These are phyloP conservation scores for Atherinosoma microstoma DNA, from an alignment of 2,797 vertebrate genomes.

Conservation along the genomic window DNA sequence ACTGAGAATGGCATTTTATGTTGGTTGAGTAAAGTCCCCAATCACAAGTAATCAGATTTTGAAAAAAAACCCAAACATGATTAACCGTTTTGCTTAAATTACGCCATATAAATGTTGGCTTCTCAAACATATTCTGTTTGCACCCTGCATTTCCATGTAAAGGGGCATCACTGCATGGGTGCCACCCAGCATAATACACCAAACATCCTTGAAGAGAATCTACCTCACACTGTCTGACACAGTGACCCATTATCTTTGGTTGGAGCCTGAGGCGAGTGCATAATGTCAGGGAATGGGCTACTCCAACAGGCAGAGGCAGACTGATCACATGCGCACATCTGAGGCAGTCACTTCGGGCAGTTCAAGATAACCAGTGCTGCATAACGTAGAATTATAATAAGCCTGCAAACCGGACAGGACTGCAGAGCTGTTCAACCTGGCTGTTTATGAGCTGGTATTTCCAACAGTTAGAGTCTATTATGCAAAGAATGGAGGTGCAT, in stretches of 20 bases:
- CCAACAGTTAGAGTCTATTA: background rate
- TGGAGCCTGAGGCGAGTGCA: slow-evolving; percentile 72
- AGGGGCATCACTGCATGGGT: slow-evolving; percentile 37
- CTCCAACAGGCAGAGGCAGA: slow-evolving; percentile 66
- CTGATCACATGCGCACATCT: slow-evolving; percentile 60
- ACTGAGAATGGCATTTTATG: slow-evolving; percentile 21
- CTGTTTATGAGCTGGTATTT: background rate
- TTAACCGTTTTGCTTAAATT: slow-evolving; percentile 48
- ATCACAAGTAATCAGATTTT: background rate
- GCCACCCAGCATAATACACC: slow-evolving; percentile 54
- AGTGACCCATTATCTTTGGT: slow-evolving; percentile 81
- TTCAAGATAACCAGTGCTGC: slow-evolving; percentile 68
- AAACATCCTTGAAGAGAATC: slow-evolving; percentile 67
- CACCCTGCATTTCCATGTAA: slow-evolving; percentile 22
- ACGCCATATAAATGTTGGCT: slow-evolving; percentile 20
- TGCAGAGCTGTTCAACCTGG: slow-evolving; percentile 2
- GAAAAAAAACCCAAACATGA: background rate
- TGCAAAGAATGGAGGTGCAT: background rate
- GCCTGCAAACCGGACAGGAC: slow-evolving; percentile 40
- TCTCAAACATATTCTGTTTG: slow-evolving; percentile 25
- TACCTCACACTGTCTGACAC: slow-evolving; percentile 77
- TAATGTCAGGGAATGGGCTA: slow-evolving; percentile 65
- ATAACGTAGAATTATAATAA: slow-evolving; percentile 61
- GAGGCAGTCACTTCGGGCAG: slow-evolving; percentile 59
- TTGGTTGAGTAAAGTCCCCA: slow-evolving; percentile 13